A percentile compares a stretch with the other conserved stretches of the same genome.
These are phyloP conservation scores for Meiosimyza decipiens DNA, from an alignment of 2,888 invertebrate species.

Conservation along the genomic window DNA sequence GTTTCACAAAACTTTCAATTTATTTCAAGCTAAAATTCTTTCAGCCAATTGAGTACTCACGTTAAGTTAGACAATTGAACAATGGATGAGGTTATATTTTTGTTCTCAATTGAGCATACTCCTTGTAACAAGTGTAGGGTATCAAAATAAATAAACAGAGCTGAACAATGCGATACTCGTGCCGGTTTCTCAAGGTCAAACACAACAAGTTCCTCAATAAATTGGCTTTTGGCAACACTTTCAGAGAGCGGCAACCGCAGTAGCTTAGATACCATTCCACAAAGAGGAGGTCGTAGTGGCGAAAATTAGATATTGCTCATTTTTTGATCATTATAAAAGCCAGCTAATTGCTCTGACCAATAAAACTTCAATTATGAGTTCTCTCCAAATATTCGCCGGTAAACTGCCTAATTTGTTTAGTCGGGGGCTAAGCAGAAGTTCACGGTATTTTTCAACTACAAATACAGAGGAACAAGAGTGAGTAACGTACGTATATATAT, in stretches of 20 bases:
- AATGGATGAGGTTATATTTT: no score
- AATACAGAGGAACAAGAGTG: conserved; percentile 49
- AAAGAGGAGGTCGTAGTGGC: not conserved
- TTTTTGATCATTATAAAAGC: conserved; percentile 13
- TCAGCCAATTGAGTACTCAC: no score
- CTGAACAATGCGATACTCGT: not conserved
- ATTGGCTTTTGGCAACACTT: not conserved
- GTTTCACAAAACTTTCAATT: no score
- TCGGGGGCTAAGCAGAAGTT: conserved; percentile 21
- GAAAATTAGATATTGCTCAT: not conserved
- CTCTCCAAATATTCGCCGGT: conserved; percentile 42
- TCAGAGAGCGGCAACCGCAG: not conserved
- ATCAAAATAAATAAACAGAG: not conserved
- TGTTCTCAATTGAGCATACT: no score
- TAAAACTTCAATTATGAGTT: conserved; percentile 38
- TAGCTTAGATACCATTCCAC: not conserved
- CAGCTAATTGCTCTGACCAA: not conserved
- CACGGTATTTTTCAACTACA: conserved; percentile 45
- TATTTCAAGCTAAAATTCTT: no score
- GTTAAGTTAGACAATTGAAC: no score
- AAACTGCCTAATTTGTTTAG: conserved; percentile 37
- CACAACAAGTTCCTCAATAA: not conserved
- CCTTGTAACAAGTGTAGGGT: no score
- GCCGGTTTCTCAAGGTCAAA: conserved; percentile 20
- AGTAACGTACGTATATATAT: conserved; percentile 34